Base-by-base conservation (phyloP, 1,140 invertebrate species). In the Phocides pigmalion region DNA sequence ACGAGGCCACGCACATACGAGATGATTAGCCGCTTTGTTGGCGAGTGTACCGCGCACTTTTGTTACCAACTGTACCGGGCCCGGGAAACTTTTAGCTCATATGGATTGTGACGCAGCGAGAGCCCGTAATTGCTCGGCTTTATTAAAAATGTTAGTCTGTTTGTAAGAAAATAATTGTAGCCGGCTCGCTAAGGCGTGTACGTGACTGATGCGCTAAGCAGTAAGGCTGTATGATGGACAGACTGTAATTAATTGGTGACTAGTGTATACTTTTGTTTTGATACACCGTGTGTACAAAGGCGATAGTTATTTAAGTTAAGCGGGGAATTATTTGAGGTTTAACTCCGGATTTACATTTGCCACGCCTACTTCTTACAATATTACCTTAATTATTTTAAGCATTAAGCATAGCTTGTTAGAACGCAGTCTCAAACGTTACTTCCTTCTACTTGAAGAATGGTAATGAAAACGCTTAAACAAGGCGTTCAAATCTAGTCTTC, bases 21-120 rank as follows among this genome's bases (percentile, higher is more conserved):
- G 75, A 81, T 90, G 85, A 90, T 90, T 90, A 88, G 84, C 75
- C 79, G 85, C 83, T 89, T 90, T 90, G 87, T 90, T 81, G 79
- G 74, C 68, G 73, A 82, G 75, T 76, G 79, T 74, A 79, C 74
- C 79, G 74, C 69, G 67, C 76, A 86, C 81, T 89, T 89, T 89
- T 87, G 83, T 84, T 82, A 74, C 75, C 72, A 73, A 74, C 79
- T 82, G 79, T 81, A 79, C 79, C 71, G 69, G 51, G 69, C 70
- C 72, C 72, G 75, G 76, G 62, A 47, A 82, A 84, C 82, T 85
- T 56, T 85, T 75, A 79, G 78, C 76, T 79, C 76, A 70, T 75
- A 76, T 72, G 78, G 77, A 83, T 83, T 81, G 80, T 77, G 76
- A 75, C 76, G 76, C 71, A 72, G 62, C 77, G 77, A 58, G 53